Evolutionary conservation across 2,797 vertebrate genomes (phyloP).

Genomic region (Thamnophis elegans): DNA sequence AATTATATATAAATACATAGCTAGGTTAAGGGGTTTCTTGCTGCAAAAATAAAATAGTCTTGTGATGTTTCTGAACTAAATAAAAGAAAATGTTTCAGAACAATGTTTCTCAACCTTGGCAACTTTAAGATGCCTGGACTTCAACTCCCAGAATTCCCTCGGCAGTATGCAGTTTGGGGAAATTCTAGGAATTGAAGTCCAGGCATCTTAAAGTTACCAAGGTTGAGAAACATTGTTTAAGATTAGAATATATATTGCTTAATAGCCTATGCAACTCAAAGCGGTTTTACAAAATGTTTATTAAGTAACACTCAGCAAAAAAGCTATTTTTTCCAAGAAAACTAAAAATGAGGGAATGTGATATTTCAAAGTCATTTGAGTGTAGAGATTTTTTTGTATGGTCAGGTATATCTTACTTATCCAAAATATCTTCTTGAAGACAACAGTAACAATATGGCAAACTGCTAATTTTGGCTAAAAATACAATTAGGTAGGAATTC

Average conservation of each 20-base stretch:
- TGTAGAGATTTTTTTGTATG: too few relatives aligned
- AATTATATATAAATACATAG: background rate
- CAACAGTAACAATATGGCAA: background rate
- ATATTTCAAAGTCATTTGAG: background rate
- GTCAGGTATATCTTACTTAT: background rate
- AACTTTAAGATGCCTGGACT: background rate
- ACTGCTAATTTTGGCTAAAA: background rate
- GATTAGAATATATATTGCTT: background rate
- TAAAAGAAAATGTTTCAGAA: background rate
- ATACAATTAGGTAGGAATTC: background rate
- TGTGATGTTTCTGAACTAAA: background rate
- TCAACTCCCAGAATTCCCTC: background rate
- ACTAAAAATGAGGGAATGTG: background rate
- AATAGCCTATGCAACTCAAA: background rate
- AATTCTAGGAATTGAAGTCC: background rate
- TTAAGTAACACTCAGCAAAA: background rate
- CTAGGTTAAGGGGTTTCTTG: background rate
- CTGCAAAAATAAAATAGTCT: background rate
- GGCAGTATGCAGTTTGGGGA: background rate
- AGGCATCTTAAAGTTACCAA: background rate
- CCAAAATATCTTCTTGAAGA: background rate
- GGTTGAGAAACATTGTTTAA: background rate
- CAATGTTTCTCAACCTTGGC: background rate
- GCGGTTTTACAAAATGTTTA: background rate
- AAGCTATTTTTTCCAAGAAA: background rate